Evolutionary conservation across 2,888 invertebrate genomes (phyloP).

Genomic region (Eumacrocentrus americanus): DNA sequence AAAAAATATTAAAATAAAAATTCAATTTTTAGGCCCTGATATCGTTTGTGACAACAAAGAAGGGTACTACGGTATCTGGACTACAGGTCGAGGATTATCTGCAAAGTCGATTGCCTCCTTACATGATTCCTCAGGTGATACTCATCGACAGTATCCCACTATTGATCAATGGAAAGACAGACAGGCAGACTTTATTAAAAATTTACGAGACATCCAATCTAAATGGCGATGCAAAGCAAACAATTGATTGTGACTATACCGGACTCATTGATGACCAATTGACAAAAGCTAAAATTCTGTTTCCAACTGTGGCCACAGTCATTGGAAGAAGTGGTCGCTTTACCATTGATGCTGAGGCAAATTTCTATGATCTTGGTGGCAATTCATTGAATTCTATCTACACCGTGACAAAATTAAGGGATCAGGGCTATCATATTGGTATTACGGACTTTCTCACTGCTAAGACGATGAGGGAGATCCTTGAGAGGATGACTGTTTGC

Average conservation of each 20-base stretch:
- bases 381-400: slow-evolving; percentile 86
- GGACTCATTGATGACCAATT: slow-evolving; percentile 68
- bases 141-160: slow-evolving; percentile 77
- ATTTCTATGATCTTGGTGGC: slow-evolving; percentile 86
- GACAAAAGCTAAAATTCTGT: slow-evolving; percentile 71
- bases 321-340: slow-evolving; percentile 71
- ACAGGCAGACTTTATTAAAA: slow-evolving; percentile 77
- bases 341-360: slow-evolving; percentile 69
- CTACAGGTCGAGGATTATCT: slow-evolving; percentile 71
- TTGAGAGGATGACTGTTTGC: slow-evolving; percentile 66
- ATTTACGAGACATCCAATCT: slow-evolving; percentile 69
- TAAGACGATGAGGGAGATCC: slow-evolving; percentile 72
- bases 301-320: slow-evolving; percentile 77
- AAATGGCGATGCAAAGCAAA: slow-evolving; percentile 61
- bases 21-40: slow-evolving; percentile 70
- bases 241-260: slow-evolving; percentile 71
- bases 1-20: not conserved
- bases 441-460: slow-evolving; percentile 83
- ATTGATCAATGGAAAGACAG: slow-evolving; percentile 86
- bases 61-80: slow-evolving; percentile 61
- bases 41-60: slow-evolving; percentile 67
- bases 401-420: slow-evolving; percentile 77
- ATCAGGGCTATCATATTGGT: slow-evolving; percentile 79
- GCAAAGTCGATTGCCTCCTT: slow-evolving; percentile 71
- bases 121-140: slow-evolving; percentile 80